These are phyloP conservation scores for Corella eumyota DNA, from an alignment of 23 tunicate species.

Conservation along the genomic window DNA sequence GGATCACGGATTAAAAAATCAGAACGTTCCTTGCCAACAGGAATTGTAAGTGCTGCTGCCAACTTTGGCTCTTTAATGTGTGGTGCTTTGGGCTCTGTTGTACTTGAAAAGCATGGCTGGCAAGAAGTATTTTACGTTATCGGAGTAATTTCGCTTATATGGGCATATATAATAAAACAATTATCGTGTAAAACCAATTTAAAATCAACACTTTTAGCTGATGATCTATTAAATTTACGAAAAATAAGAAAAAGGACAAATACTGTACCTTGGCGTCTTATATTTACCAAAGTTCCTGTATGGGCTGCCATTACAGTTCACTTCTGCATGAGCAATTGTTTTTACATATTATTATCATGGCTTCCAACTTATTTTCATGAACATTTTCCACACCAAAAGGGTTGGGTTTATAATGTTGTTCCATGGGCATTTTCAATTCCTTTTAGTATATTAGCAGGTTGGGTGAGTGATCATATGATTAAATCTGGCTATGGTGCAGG, in stretches of 20 bases:
- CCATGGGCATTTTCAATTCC: conserved; percentile 91
- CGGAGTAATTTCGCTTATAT: conserved; percentile 37
- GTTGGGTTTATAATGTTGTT: conserved; percentile 76
- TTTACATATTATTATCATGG: conserved; percentile 79
- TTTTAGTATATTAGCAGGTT: conserved; percentile 72
- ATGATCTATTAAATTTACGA: no score
- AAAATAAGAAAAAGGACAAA: no score
- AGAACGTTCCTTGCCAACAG: conserved; percentile 59
- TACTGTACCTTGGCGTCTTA: conserved; percentile 65
- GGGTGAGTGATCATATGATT: conserved; percentile 55
- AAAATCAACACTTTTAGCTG: no score
- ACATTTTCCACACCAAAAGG: conserved; percentile 59
- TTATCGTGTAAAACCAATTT: no score
- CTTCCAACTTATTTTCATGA: conserved; percentile 91
- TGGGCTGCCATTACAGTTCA: conserved; percentile 74
- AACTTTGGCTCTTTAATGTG: conserved; percentile 82
- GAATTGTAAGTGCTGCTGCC: conserved; percentile 55
- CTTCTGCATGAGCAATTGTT: conserved; percentile 78
- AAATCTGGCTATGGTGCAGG: conserved; percentile 16
- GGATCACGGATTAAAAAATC: conserved; percentile 42
- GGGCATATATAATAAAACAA: no score
- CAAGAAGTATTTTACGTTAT: conserved; percentile 65
- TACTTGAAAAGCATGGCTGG: conserved; percentile 73
- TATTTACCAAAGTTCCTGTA: conserved; percentile 42
- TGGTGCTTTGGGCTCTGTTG: conserved; percentile 79